A percentile compares a stretch with the other conserved stretches of the same genome.
Conservation (phyloP, 2,797 vertebrate genomes). For the Leptatherina wallacei region DNA sequence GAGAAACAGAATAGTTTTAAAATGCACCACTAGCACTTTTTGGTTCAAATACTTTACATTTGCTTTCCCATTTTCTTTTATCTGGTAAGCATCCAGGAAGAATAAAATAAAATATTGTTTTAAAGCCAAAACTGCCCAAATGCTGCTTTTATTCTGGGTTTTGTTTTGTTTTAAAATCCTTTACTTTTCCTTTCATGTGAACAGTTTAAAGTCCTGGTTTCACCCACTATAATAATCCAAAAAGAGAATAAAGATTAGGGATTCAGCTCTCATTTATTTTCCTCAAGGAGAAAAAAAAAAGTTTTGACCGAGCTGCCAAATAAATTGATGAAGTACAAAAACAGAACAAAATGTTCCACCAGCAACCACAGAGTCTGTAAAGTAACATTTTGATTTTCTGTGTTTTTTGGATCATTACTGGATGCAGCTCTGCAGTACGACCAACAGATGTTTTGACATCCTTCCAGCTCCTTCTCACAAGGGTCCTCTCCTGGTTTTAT, state of each 20-base stretch:
- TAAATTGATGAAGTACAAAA: constrained; percentile 24
- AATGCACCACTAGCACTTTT: constrained; percentile 28
- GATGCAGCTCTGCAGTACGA: constrained; percentile 13
- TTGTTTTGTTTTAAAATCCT: not conserved
- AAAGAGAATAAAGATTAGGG: constrained; percentile 16
- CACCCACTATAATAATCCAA: constrained; percentile 6
- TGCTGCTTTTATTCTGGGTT: too few species aligned
- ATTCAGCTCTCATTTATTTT: constrained; percentile 26
- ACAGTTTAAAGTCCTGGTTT: constrained; percentile 18
- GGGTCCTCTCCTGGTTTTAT: constrained; percentile 61
- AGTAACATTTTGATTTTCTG: constrained; percentile 10
- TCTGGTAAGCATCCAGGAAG: too few species aligned
- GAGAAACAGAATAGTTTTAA: constrained; percentile 35
- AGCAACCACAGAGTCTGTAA: not conserved
- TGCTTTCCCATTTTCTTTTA: not conserved
- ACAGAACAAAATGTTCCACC: constrained; percentile 3
- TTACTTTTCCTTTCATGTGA: constrained; percentile 10
- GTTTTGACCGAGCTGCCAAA: constrained; percentile 26
- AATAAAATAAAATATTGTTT: too few species aligned
- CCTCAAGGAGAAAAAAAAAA: constrained; percentile 1
- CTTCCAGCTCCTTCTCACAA: constrained; percentile 53
- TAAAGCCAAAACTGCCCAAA: too few species aligned
- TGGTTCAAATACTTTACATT: not conserved
- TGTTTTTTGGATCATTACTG: constrained; percentile 9
- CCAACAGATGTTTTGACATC: constrained; percentile 62